Evolutionary conservation across 2,113 vertebrate species (phyloP), one percentile per base, ranked within the genome.

Genomic region (Pithys albifrons): DNA sequence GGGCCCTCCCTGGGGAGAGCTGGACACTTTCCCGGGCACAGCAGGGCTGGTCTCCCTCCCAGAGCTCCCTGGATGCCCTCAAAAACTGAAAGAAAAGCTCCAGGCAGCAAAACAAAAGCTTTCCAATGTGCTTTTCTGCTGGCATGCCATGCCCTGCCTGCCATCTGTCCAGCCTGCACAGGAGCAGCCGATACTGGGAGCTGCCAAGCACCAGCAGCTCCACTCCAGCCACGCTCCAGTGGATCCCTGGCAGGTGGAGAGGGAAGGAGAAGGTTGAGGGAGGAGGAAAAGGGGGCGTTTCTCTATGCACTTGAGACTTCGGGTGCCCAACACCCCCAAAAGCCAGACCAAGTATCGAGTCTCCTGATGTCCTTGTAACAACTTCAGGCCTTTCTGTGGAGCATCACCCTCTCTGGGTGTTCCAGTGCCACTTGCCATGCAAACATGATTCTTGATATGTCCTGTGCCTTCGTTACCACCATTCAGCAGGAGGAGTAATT

Each of bases 351-450:
- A 39, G 91, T 95, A 93, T 88, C 96, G 91, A 74, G 92, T 94
- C 95, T 96, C 92, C 88, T 2, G 6, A 96, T 92, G 71, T 45
- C 89, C 91, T 94, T 96, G 96, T 96, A 95, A 97, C 92, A 93
- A 92, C 95, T 97, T 96, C 90, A 94, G 90, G 88, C 95, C 93
- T 97, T 96, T 96, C 93, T 96, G 93, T 22, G 13, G 69, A 95
- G 91, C 95, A 79, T 85, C 93, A 91, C 93, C 92, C 95, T 95
- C 18, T 20, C 52, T 9, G 73, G 86, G 24, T 86, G 88, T 39
- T 85, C 82, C 88, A 94, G 82, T 55, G 85, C 88, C 82, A 85
- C 85, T 75, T 64, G 93, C 93, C 80, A 83, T 93, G 95, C 25
- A 55, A 88, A 95, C 96, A 92, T 78, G 93, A 92, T 78, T 96